Conservation (phyloP, 2,888 invertebrate species). For the Hirtodrosophila histrioides region DNA sequence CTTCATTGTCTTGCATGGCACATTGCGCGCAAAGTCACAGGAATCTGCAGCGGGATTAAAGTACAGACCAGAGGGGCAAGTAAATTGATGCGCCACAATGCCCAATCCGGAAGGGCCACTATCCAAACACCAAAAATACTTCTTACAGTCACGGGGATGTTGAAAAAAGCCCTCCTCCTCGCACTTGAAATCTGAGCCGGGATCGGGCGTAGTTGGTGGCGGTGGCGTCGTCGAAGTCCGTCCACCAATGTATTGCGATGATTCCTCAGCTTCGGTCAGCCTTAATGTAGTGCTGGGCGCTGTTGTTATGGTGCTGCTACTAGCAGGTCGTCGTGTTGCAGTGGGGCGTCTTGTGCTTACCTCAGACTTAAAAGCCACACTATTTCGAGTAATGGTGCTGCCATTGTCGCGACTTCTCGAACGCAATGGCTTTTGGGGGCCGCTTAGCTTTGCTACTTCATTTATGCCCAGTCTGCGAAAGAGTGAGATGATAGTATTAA, state of each 20-base stretch:
- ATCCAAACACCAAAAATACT: slow-evolving; percentile 97
- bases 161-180: slow-evolving; percentile 96
- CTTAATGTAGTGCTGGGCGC: slow-evolving; percentile 78
- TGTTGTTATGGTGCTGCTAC: slow-evolving; percentile 60
- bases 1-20: slow-evolving; percentile 89
- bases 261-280: slow-evolving; percentile 77
- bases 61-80: slow-evolving; percentile 95
- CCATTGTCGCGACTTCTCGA: slow-evolving; percentile 78
- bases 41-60: slow-evolving; percentile 96
- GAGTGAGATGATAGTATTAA: not conserved
- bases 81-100: slow-evolving; percentile 95
- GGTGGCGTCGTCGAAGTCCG: slow-evolving; percentile 86
- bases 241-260: slow-evolving; percentile 80
- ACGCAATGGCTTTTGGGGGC: slow-evolving; percentile 79
- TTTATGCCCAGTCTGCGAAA: slow-evolving; percentile 80
- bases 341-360: slow-evolving; percentile 55
- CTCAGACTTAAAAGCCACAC: slow-evolving; percentile 64
- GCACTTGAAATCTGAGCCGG: slow-evolving; percentile 95
- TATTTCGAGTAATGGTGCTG: slow-evolving; percentile 57
- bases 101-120: slow-evolving; percentile 94
- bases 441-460: slow-evolving; percentile 81
- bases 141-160: slow-evolving; percentile 96
- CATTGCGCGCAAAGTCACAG: slow-evolving; percentile 95
- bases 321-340: slow-evolving; percentile 45
- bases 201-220: slow-evolving; percentile 94